These are phyloP conservation scores for Agrochola lota DNA, from an alignment of 2,888 invertebrate species.

Conservation along the genomic window DNA sequence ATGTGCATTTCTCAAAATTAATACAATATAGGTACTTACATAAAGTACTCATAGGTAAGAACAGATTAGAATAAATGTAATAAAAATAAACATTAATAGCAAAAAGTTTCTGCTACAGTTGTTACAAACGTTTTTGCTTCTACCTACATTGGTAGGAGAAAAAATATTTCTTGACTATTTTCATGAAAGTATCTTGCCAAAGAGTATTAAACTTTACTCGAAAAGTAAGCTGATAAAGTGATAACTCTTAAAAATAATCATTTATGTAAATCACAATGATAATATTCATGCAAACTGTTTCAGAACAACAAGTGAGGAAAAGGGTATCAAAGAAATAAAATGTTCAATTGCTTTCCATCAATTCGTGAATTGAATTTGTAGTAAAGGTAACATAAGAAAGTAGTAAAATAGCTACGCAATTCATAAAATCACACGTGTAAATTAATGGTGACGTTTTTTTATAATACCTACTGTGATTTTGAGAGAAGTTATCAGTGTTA, in stretches of 20 bases:
- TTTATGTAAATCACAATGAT: background rate
- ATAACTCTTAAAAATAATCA: background rate
- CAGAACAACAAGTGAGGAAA: background rate
- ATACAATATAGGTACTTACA: background rate
- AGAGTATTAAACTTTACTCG: background rate
- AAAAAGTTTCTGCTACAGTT: no score
- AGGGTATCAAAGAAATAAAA: background rate
- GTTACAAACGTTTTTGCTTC: background rate
- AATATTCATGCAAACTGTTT: background rate
- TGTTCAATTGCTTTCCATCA: background rate
- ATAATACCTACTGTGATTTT: background rate
- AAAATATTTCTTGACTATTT: background rate
- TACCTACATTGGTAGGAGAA: background rate
- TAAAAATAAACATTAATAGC: background rate
- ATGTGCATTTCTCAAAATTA: background rate
- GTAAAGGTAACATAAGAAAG: background rate
- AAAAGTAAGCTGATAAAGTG: background rate
- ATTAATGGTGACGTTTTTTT: background rate
- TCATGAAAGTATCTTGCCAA: background rate
- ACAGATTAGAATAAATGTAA: background rate
- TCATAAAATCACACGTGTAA: slow-evolving; percentile 57
- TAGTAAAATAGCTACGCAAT: slow-evolving; percentile 41
- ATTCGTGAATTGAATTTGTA: background rate
- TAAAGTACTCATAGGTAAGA: background rate
- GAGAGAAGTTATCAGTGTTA: background rate